phyloP scores from a whole-genome alignment of 2,888 invertebrate species.

The Salpingus planirostris region DNA sequence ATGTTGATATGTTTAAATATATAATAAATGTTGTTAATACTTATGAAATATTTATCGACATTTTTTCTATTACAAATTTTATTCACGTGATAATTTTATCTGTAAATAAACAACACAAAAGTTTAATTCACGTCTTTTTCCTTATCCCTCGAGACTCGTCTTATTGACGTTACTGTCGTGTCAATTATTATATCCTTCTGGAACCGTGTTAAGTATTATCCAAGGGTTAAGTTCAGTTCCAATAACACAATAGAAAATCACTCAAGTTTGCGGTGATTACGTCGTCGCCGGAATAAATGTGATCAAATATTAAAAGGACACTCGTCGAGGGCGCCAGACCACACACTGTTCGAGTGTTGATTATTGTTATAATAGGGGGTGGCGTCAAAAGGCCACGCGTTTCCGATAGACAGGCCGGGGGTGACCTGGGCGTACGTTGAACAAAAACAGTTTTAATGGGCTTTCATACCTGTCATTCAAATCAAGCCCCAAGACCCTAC shows the following conservation, averaged over 20 bases:
- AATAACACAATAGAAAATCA: too few relatives aligned
- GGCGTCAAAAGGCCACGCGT: constrained; percentile 28
- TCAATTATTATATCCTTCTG: too few relatives aligned
- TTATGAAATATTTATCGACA: constrained; percentile 22
- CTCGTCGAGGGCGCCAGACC: too few relatives aligned
- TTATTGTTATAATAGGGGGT: constrained; percentile 18
- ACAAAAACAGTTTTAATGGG: constrained; percentile 19
- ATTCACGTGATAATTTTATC: constrained; percentile 18
- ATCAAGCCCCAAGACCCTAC: constrained; percentile 21
- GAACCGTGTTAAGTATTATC: too few relatives aligned
- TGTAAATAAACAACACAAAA: constrained; percentile 23
- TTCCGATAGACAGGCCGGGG: too few relatives aligned
- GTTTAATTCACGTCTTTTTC: constrained; percentile 3
- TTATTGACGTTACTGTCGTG: too few relatives aligned
- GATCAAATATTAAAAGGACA: constrained; percentile 17
- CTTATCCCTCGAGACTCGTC: too few relatives aligned
- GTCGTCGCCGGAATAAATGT: too few relatives aligned
- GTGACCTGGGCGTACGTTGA: constrained; percentile 17
- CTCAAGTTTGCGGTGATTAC: too few relatives aligned
- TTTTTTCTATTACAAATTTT: constrained; percentile 24
- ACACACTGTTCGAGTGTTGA: constrained; percentile 13
- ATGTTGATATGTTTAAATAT: constrained; percentile 26
- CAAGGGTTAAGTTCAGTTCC: too few relatives aligned
- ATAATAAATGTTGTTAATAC: constrained; percentile 25
- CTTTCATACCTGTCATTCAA: constrained; percentile 25